Evolutionary conservation across 2,797 vertebrate species (phyloP), one percentile per base, ranked within the genome.

Genomic region (Tragopan temminckii): DNA sequence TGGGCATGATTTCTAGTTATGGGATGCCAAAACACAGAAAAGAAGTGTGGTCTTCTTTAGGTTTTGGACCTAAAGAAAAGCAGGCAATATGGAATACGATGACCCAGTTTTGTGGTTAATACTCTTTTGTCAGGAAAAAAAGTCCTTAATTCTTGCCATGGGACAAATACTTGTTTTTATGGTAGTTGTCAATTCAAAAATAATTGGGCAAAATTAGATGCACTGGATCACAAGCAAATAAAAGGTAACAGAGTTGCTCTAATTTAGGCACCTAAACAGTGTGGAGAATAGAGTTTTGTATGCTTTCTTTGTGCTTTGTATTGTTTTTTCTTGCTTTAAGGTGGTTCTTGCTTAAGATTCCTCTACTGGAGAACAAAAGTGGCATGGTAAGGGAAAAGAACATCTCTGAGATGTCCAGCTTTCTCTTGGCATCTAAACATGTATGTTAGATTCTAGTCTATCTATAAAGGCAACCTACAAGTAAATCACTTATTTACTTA

Each of bases 11-110:
- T 36, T 33, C 59, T 18, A 9, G 27, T 11, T 23, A 67, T 57
- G 31, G 0, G 4, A 85, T 25, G 14, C 24, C 70, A 33, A 71
- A 67, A 10, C 6, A 24, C 2, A 11, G 62, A 35, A 88, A 64
- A 63, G 61, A 25, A 55, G 45, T 2, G 1, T 0, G 3, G 15
- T 31, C 40, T 40, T 40, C 40, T 40, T 40, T 40, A 13, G 40
- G 40, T 85, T 33, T n/a, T 21, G 8, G 33, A 45, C 31, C 8
- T 23, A 46, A 14, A 53, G 50, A 58, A 62, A 64, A 68, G 9
- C 19, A 75, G 36, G 84, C 6, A 36, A 69, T 53, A 61, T 9
- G 2, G 25, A 91, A 35, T 13, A 21, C 0, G 3, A 80, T 19
- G 7, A 23, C 25, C 36, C 11, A 66, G 43, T 5, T 14, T 33